Percentiles rank a stretch among this genome's conserved stretches.
phyloP scores from a whole-genome alignment of 1,140 invertebrate genomes.

The Copidosoma floridanum region DNA sequence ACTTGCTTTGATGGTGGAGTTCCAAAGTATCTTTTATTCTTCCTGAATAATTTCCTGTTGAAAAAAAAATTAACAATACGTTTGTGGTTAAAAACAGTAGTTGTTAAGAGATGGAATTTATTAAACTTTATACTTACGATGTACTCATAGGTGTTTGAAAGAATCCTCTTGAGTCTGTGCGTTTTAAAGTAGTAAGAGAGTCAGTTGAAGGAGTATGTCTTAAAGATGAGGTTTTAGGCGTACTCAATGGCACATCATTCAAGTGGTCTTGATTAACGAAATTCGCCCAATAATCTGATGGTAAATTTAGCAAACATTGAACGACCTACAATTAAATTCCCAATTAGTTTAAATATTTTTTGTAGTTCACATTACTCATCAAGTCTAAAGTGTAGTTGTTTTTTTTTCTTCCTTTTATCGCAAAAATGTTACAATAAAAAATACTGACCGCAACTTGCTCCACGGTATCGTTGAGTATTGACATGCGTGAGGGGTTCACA shows the following conservation, averaged over 20 bases:
- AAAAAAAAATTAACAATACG: conserved; percentile 14
- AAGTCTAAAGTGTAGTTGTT: too few relatives aligned
- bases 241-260: conserved; percentile 37
- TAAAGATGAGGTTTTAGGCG: conserved; percentile 45
- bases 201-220: conserved; percentile 60
- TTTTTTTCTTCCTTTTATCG: too few relatives aligned
- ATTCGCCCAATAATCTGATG: conserved; percentile 66
- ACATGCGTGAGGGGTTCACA: conserved; percentile 63
- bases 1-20: conserved; percentile 46
- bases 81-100: neutral
- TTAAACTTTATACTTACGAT: conserved; percentile 30
- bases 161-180: conserved; percentile 47
- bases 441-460: conserved; percentile 63
- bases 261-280: conserved; percentile 56
- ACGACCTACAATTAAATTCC: conserved; percentile 59
- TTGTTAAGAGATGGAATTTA: neutral
- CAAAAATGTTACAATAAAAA: too few relatives aligned
- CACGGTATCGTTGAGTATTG: conserved; percentile 64
- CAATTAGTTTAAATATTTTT: neutral
- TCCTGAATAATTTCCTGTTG: conserved; percentile 48
- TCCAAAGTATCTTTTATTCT: conserved; percentile 54
- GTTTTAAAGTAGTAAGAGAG: conserved; percentile 52
- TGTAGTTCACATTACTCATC: too few relatives aligned
- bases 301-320: conserved; percentile 65
- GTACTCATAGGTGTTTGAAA: conserved; percentile 50